These are phyloP conservation scores for Macropis europaea DNA, from an alignment of 2,888 invertebrate genomes.

Conservation along the genomic window DNA sequence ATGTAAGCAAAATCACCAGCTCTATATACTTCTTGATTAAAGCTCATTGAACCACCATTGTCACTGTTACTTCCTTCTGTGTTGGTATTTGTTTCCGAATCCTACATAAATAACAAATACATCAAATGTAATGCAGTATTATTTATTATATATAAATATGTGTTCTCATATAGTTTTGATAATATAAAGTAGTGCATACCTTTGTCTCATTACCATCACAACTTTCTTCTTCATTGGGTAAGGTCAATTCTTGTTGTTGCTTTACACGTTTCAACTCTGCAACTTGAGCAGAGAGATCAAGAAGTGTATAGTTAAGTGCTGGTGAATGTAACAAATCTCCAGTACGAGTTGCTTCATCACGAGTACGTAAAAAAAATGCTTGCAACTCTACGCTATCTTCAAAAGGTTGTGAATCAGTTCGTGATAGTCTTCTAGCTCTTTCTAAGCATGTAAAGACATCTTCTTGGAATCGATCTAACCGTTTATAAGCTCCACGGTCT, in stretches of 20 bases:
- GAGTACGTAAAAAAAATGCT: conserved; percentile 91
- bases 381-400: conserved; percentile 97
- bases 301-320: conserved; percentile 90
- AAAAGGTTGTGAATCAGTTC: conserved; percentile 96
- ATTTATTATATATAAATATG: not conserved
- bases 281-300: conserved; percentile 88
- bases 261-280: conserved; percentile 90
- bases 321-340: conserved; percentile 92
- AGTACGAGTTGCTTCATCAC: conserved; percentile 87
- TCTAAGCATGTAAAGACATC: conserved; percentile 97
- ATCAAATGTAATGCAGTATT: not conserved
- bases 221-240: conserved; percentile 88
- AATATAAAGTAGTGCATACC: conserved; percentile 55
- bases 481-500: conserved; percentile 94
- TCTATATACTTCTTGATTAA: conserved; percentile 88
- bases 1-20: conserved; percentile 97
- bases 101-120: conserved; percentile 64
- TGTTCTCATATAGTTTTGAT: conserved; percentile 7
- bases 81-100: conserved; percentile 70
- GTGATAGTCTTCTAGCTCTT: conserved; percentile 91
- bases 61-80: conserved; percentile 75
- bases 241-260: conserved; percentile 83
- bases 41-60: conserved; percentile 85
- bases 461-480: conserved; percentile 97
- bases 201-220: conserved; percentile 77